Evolutionary conservation across 2,797 vertebrate genomes (phyloP).

Genomic region (Dallia pectoralis): DNA sequence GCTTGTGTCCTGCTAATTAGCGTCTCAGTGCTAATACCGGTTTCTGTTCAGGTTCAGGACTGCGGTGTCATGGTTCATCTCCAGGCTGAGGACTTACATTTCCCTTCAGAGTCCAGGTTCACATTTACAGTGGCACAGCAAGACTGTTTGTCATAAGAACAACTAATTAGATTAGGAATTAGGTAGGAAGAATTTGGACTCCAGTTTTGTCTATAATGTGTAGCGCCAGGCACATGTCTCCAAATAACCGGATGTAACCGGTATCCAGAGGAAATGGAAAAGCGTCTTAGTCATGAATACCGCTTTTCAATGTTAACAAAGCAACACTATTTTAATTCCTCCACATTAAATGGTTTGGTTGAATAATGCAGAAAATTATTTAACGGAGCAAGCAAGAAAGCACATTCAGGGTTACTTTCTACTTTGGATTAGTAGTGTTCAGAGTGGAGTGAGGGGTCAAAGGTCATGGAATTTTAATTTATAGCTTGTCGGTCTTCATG

Average conservation of each 20-base stretch:
- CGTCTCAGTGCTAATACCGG: conserved; percentile 52
- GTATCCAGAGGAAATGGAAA: too few relatives aligned
- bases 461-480: neutral
- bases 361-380: too few relatives aligned
- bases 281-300: too few relatives aligned
- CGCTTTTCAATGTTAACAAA: too few relatives aligned
- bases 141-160: conserved; percentile 47
- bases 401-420: too few relatives aligned
- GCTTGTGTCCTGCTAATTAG: conserved; percentile 65
- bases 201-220: conserved; percentile 26
- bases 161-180: conserved; percentile 47
- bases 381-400: too few relatives aligned
- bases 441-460: conserved; percentile 35
- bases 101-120: conserved; percentile 24
- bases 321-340: too few relatives aligned
- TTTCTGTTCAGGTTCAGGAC: conserved; percentile 36
- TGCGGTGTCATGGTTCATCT: conserved; percentile 33
- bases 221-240: neutral
- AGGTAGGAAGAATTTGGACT: conserved; percentile 39
- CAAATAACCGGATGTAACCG: too few relatives aligned
- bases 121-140: conserved; percentile 37
- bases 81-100: conserved; percentile 24
- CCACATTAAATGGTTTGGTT: too few relatives aligned
- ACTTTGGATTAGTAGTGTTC: too few relatives aligned
- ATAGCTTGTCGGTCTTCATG: neutral